phyloP scores from a whole-genome alignment of 2,113 vertebrate genomes.

The Corynorhinus townsendii region DNA sequence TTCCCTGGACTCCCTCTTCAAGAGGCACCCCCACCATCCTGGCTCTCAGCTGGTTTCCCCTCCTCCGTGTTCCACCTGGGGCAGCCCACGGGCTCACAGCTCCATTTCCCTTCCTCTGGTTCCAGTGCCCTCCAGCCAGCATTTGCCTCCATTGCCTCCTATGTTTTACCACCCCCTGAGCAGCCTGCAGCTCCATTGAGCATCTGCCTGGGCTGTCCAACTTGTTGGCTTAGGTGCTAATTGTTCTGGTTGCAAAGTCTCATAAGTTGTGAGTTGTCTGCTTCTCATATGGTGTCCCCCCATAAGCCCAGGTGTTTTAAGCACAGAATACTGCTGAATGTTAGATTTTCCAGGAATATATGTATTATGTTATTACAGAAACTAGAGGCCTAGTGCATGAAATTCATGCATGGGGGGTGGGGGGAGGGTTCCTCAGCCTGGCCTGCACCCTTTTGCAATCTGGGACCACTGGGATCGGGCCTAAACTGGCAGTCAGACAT shows the following conservation, averaged over 20 bases:
- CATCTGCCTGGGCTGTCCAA: not conserved
- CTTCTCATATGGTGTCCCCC: not conserved
- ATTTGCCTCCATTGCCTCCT: not conserved
- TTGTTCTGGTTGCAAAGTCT: not conserved
- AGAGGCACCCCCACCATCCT: accelerated
- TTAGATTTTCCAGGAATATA: not conserved
- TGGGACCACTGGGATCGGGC: too few species aligned
- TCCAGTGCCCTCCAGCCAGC: not conserved
- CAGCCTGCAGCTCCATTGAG: not conserved
- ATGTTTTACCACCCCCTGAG: not conserved
- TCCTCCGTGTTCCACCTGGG: not conserved
- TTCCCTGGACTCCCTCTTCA: not conserved
- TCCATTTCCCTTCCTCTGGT: not conserved
- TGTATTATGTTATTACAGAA: not conserved
- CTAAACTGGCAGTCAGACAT: too few species aligned
- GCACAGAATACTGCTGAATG: not conserved
- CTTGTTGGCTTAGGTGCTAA: not conserved
- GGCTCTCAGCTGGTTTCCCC: not conserved
- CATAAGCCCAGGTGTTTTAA: not conserved
- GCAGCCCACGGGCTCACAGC: not conserved
- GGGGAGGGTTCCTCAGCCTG: too few species aligned
- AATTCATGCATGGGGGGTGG: too few species aligned
- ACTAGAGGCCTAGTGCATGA: too few species aligned
- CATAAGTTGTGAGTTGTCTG: not conserved
- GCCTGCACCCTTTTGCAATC: too few species aligned